Percentiles rank a stretch among this genome's conserved stretches.
Conservation (phyloP, 2,888 invertebrate species). For the Cecidostiba fungosa region DNA sequence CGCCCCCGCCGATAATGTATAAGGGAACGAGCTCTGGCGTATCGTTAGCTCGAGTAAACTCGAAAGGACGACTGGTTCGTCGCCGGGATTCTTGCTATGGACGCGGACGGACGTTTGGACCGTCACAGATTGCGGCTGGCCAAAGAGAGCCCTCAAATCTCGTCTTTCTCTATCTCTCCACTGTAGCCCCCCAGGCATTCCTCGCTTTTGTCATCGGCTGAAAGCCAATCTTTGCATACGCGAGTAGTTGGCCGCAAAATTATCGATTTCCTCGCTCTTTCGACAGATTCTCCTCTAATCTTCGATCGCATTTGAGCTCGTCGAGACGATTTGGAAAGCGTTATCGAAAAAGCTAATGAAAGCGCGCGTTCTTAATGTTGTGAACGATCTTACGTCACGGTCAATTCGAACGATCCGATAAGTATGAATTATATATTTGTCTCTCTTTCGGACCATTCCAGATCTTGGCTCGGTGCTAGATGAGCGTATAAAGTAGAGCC, state of each 20-base stretch:
- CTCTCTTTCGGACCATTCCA: slow-evolving; percentile 53
- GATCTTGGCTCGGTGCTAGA: slow-evolving; percentile 43
- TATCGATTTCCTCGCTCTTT: slow-evolving; percentile 14
- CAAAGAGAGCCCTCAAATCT: slow-evolving; percentile 71
- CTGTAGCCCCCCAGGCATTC: slow-evolving; percentile 59
- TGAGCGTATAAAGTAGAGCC: not conserved
- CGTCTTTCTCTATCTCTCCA: slow-evolving; percentile 52
- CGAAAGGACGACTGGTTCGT: slow-evolving; percentile 72
- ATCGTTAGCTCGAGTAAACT: slow-evolving; percentile 74
- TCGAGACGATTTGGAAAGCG: slow-evolving; percentile 43
- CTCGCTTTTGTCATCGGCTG: slow-evolving; percentile 77
- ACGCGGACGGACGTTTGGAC: slow-evolving; percentile 69
- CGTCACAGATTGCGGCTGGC: slow-evolving; percentile 77
- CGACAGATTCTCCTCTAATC: not conserved
- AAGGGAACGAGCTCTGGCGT: slow-evolving; percentile 69
- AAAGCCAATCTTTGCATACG: slow-evolving; percentile 72
- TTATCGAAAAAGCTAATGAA: slow-evolving; percentile 54
- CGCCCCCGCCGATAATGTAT: slow-evolving; percentile 71
- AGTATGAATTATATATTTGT: slow-evolving; percentile 51
- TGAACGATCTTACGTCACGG: slow-evolving; percentile 62
- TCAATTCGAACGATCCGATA: slow-evolving; percentile 63
- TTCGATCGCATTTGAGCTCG: slow-evolving; percentile 45
- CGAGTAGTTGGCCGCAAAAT: slow-evolving; percentile 54
- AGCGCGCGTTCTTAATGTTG: slow-evolving; percentile 66
- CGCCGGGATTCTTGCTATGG: slow-evolving; percentile 71